A percentile compares a stretch with the other conserved stretches of the same genome.
These are phyloP conservation scores for Falco columbarius DNA, from an alignment of 2,797 vertebrate genomes.

Conservation along the genomic window DNA sequence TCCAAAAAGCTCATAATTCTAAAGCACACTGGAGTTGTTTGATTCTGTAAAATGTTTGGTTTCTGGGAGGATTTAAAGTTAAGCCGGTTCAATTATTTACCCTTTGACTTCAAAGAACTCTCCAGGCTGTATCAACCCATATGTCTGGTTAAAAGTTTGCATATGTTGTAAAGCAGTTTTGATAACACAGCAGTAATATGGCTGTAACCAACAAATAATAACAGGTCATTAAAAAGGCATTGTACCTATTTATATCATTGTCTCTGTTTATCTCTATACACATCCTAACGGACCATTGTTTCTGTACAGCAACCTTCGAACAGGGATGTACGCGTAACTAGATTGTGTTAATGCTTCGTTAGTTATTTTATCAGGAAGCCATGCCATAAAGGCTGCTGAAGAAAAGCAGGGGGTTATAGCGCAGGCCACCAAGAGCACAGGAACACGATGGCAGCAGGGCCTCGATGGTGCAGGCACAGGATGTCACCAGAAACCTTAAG, in stretches of 20 bases:
- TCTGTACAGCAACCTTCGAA: not conserved
- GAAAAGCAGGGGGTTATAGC: not conserved
- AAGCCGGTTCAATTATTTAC: conserved; percentile 13
- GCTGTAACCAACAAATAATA: not conserved
- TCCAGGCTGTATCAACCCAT: not conserved
- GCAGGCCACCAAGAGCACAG: not conserved
- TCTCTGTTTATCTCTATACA: not conserved
- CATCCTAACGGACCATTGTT: not conserved
- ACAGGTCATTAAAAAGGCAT: not conserved
- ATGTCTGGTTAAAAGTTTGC: conserved; percentile 7
- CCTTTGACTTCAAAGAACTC: conserved; percentile 13
- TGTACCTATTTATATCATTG: not conserved
- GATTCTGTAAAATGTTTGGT: not conserved
- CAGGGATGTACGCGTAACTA: not conserved
- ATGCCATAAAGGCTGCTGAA: not conserved
- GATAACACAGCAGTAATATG: not conserved
- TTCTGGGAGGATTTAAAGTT: conserved; percentile 37
- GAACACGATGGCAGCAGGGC: rapidly evolving
- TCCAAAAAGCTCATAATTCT: not conserved
- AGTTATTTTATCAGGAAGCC: not conserved
- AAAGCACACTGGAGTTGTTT: not conserved
- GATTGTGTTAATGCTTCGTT: not conserved
- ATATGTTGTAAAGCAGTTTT: conserved; percentile 17
- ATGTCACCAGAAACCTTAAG: not conserved
- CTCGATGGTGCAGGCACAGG: not conserved